phyloP scores from a whole-genome alignment of 2,113 vertebrate genomes.

The Phalacrocorax pelagicus region DNA sequence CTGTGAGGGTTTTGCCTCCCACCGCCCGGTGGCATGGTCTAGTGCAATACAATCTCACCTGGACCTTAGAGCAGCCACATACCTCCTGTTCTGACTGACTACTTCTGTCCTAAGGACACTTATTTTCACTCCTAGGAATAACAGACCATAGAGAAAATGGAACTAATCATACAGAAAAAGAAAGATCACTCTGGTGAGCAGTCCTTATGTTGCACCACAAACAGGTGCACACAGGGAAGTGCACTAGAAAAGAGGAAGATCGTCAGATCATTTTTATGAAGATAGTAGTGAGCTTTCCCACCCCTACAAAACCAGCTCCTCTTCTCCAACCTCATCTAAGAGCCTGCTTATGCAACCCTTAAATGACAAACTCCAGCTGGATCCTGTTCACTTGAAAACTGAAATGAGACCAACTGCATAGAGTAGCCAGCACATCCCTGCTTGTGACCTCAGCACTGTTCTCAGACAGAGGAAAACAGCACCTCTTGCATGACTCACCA shows the following conservation, averaged over 20 bases:
- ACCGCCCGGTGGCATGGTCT: neutral
- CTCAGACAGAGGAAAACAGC: neutral
- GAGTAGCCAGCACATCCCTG: neutral
- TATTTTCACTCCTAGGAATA: neutral
- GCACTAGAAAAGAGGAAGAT: neutral
- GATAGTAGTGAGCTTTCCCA: neutral
- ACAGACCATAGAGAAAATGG: neutral
- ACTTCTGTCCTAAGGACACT: neutral
- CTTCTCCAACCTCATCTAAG: neutral
- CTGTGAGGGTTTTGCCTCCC: neutral
- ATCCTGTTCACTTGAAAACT: neutral
- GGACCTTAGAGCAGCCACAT: neutral
- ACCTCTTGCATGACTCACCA: neutral
- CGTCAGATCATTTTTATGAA: neutral
- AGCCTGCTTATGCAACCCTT: neutral
- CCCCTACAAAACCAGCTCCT: neutral
- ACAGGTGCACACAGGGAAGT: neutral
- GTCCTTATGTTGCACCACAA: accelerated
- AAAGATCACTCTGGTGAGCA: neutral
- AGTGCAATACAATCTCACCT: neutral
- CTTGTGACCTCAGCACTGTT: neutral
- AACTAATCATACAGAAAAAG: neutral
- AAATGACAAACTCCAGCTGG: neutral
- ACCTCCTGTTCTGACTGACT: neutral
- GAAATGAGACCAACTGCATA: neutral